Base-by-base conservation (phyloP, 2,888 invertebrate species). In the Rhynchonema sp. region DNA sequence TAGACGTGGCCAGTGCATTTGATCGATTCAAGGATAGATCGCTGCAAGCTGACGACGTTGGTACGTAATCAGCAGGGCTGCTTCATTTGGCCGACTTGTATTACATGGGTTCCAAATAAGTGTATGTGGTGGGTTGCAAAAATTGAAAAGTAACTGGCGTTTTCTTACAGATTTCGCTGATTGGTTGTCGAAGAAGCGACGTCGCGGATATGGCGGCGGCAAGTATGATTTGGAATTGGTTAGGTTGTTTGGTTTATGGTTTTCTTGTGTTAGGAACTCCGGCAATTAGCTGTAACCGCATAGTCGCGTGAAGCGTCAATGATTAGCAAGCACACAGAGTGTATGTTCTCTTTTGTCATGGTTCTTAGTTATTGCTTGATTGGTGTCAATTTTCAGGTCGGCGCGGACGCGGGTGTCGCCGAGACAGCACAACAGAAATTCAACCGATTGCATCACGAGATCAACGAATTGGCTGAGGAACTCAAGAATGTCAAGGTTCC, bases 21-120 rank as follows among this genome's bases (percentile, higher is more conserved):
- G 82, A 83, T 66, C 86, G 85, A 70, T 94, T 92, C 72, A 85
- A 85, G 76, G 88, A 85, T n/a, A 87, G 88, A 73, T 80, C 82
- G 63, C 74, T 92, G 1, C 82, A 82, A 65, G 69, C 76, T 1
- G 82, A 83, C 0, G 75, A 80, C 63, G 84, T 71, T 60, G 49
- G 49, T 49, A n/a, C 9, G 49, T 3, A 38, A 38, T n/a, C n/a
- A n/a, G n/a, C n/a, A n/a, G n/a, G n/a, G n/a, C n/a, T n/a, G n/a
- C n/a, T n/a, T n/a, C n/a, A n/a, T n/a, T n/a, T n/a, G n/a, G n/a
- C n/a, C n/a, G n/a, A n/a, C n/a, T n/a, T n/a, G n/a, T n/a, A n/a
- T n/a, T n/a, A n/a, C n/a, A n/a, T n/a, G n/a, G n/a, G n/a, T n/a
- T n/a, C n/a, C n/a, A n/a, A n/a, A n/a, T n/a, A n/a, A n/a, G n/a